A percentile compares a stretch with the other conserved stretches of the same genome.
Evolutionary conservation across 23 tunicate genomes (phyloP).

Genomic region (Aplidium turbinatum): DNA sequence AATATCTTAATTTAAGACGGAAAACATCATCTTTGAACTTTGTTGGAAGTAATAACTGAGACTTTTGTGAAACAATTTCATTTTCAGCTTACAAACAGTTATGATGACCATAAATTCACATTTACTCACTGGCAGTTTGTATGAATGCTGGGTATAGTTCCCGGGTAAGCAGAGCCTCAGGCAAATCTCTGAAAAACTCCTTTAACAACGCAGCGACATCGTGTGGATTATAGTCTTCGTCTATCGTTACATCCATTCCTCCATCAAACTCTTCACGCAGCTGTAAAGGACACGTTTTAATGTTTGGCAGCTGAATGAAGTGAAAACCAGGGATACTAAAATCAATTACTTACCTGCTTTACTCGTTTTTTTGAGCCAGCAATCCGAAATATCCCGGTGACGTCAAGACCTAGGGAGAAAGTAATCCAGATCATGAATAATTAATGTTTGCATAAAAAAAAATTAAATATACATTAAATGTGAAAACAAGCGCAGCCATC

Average conservation of each 20-base stretch:
- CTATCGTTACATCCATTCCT: conserved; percentile 84
- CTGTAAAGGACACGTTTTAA: conserved; percentile 12
- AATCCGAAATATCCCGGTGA: conserved; percentile 81
- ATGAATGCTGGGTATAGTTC: conserved; percentile 86
- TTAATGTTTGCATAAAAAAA: not conserved
- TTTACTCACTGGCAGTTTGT: conserved; percentile 52
- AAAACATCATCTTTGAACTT: too few species aligned
- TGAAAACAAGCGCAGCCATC: not conserved
- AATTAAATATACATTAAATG: conserved; percentile 1
- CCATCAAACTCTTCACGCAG: conserved; percentile 92
- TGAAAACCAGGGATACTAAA: too few species aligned
- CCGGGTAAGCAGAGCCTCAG: conserved; percentile 86
- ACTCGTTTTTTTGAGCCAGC: conserved; percentile 91
- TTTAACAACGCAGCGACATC: conserved; percentile 92
- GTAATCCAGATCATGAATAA: not conserved
- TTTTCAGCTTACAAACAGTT: too few species aligned
- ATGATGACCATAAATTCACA: too few species aligned
- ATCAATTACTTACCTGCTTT: conserved; percentile 62
- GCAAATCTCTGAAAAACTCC: conserved; percentile 89
- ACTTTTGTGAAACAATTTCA: too few species aligned
- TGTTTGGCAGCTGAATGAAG: not conserved
- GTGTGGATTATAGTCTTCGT: conserved; percentile 87
- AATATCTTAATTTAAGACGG: too few species aligned
- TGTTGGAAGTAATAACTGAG: too few species aligned
- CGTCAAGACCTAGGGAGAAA: conserved; percentile 64